These are phyloP conservation scores for Xestia sexstrigata DNA, from an alignment of 2,888 invertebrate genomes.

Conservation along the genomic window DNA sequence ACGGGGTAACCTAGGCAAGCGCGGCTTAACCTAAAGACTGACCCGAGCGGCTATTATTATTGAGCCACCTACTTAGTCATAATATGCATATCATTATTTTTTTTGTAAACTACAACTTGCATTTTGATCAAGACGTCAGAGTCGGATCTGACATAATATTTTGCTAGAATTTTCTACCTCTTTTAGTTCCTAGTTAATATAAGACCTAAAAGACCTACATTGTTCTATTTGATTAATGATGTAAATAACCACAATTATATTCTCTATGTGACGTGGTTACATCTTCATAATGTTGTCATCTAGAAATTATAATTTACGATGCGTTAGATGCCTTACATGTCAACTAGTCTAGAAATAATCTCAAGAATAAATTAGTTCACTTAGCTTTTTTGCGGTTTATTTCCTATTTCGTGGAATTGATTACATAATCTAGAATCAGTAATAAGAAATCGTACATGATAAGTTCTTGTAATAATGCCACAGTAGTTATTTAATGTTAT, in stretches of 20 bases:
- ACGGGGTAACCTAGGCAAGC: too few relatives aligned
- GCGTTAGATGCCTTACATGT: not conserved
- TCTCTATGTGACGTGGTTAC: constrained; percentile 21
- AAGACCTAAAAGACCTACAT: not conserved
- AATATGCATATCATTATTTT: not conserved
- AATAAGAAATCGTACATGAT: not conserved
- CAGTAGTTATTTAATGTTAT: not conserved
- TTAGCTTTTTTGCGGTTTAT: not conserved
- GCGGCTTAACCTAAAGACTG: too few relatives aligned
- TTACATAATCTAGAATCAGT: constrained; percentile 19
- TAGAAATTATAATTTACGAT: constrained; percentile 28
- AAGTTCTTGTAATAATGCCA: constrained; percentile 2
- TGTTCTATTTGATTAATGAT: constrained; percentile 11
- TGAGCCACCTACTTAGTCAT: not conserved
- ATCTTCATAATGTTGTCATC: constrained; percentile 33
- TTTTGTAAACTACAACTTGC: not conserved
- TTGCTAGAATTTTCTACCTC: not conserved
- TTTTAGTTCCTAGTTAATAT: not conserved
- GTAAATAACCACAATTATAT: constrained; percentile 10
- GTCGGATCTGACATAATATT: too few relatives aligned
- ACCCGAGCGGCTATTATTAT: not conserved
- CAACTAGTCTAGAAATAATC: constrained; percentile 7
- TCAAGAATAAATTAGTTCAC: constrained; percentile 19
- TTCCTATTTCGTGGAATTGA: constrained; percentile 19
- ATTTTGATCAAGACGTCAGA: not conserved